These are phyloP conservation scores for Ophioderma brevispina DNA, from an alignment of 35 echinoderm and acorn worm genomes.

Conservation along the genomic window DNA sequence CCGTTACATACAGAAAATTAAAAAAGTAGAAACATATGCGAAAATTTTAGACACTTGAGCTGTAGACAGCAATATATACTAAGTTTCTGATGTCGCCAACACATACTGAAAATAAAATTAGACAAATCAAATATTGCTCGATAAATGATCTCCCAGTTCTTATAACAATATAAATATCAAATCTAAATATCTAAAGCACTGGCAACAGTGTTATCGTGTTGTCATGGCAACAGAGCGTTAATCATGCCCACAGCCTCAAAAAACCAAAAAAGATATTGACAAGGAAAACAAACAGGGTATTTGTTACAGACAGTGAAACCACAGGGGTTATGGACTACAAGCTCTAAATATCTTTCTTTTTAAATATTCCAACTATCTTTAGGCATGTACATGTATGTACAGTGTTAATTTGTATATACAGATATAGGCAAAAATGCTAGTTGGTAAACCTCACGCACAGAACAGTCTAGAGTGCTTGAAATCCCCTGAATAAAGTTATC, in stretches of 20 bases:
- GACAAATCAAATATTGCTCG: constrained; percentile 3
- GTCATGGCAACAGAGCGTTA: neutral
- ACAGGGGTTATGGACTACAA: neutral
- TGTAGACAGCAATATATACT: constrained; percentile 4
- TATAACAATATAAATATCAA: neutral
- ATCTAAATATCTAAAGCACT: neutral
- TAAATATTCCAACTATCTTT: neutral
- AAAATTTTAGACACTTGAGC: neutral
- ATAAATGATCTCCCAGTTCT: neutral
- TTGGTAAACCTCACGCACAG: neutral
- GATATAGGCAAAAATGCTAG: constrained; percentile 7
- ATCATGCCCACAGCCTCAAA: neutral
- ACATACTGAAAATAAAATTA: neutral
- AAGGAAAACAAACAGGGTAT: neutral
- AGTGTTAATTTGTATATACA: constrained; percentile 11
- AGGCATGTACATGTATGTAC: constrained; percentile 13
- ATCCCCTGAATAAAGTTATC: neutral
- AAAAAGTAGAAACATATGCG: neutral
- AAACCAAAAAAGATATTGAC: neutral
- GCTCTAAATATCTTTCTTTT: neutral
- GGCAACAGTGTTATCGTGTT: neutral
- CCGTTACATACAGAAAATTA: neutral
- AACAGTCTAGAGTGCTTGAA: neutral
- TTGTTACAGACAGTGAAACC: no score
- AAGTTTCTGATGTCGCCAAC: neutral